Percentiles rank a stretch among this genome's conserved stretches.
These are phyloP conservation scores for Apodemia zela DNA, from an alignment of 2,888 invertebrate species.

Conservation along the genomic window DNA sequence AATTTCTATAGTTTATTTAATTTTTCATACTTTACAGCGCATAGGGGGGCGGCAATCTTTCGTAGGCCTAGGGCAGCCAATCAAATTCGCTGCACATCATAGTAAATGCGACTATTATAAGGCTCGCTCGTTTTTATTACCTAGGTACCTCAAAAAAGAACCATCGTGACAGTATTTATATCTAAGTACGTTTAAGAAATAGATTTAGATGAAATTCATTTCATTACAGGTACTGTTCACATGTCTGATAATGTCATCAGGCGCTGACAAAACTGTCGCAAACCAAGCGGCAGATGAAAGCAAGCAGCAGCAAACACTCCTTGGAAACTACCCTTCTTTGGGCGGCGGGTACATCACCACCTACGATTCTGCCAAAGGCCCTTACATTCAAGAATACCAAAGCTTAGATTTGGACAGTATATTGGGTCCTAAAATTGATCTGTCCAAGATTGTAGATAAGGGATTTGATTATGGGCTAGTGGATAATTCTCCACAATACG, in stretches of 20 bases:
- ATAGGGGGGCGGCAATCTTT: no score
- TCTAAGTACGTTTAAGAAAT: no score
- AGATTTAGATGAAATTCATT: not conserved
- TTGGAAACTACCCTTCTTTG: not conserved
- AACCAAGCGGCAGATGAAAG: not conserved
- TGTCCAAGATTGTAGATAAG: not conserved
- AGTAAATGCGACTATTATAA: no score
- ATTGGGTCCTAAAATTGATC: conserved; percentile 13
- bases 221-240: not conserved
- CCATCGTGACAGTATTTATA: no score
- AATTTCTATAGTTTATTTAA: no score
- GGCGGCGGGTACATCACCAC: conserved; percentile 1
- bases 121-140: no score
- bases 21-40: no score
- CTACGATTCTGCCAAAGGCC: not conserved
- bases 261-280: not conserved
- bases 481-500: conserved; percentile 8
- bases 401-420: conserved; percentile 7
- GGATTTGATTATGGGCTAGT: conserved; percentile 6
- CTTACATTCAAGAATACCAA: not conserved
- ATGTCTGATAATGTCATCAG: not conserved
- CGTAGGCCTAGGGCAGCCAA: no score
- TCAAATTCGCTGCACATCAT: no score
- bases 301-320: not conserved
- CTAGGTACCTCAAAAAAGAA: no score